These are phyloP conservation scores for Lasioglossum pauxillum DNA, from an alignment of 2,888 invertebrate genomes.

Conservation along the genomic window DNA sequence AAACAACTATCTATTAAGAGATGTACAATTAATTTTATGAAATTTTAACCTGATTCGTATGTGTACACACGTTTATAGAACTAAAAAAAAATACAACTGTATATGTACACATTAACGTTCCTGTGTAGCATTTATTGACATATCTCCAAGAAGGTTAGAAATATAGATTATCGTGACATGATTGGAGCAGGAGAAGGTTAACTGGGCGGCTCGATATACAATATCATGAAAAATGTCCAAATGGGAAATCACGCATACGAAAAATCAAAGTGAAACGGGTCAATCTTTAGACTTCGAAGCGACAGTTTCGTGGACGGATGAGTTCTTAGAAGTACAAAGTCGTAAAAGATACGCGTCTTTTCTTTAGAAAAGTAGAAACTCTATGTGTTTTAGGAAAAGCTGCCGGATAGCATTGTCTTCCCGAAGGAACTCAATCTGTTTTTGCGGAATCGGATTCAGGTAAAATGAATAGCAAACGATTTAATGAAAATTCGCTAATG, in stretches of 20 bases:
- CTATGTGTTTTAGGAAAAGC: conserved; percentile 29
- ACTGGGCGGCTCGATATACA: not conserved
- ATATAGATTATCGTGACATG: conserved; percentile 1
- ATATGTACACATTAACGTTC: not conserved
- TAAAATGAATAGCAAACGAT: conserved; percentile 72
- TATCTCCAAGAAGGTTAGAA: conserved; percentile 7
- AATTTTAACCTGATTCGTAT: not conserved
- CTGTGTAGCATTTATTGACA: not conserved
- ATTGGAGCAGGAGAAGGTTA: conserved; percentile 26
- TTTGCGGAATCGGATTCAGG: conserved; percentile 87
- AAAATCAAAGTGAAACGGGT: conserved; percentile 18
- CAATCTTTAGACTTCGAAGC: conserved; percentile 47
- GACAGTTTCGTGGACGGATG: conserved; percentile 36
- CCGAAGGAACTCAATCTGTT: conserved; percentile 88
- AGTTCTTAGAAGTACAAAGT: conserved; percentile 51
- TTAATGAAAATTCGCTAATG: not conserved
- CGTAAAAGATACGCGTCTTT: not conserved
- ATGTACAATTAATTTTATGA: conserved; percentile 16
- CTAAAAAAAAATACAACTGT: not conserved
- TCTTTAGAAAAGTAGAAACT: not conserved
- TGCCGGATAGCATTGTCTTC: conserved; percentile 85
- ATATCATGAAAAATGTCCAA: conserved; percentile 36
- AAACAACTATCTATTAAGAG: conserved; percentile 32
- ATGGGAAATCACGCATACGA: conserved; percentile 10
- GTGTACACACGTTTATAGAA: not conserved